Base-by-base conservation (phyloP, 2,113 vertebrate genomes). In the Labrus mixtus region DNA sequence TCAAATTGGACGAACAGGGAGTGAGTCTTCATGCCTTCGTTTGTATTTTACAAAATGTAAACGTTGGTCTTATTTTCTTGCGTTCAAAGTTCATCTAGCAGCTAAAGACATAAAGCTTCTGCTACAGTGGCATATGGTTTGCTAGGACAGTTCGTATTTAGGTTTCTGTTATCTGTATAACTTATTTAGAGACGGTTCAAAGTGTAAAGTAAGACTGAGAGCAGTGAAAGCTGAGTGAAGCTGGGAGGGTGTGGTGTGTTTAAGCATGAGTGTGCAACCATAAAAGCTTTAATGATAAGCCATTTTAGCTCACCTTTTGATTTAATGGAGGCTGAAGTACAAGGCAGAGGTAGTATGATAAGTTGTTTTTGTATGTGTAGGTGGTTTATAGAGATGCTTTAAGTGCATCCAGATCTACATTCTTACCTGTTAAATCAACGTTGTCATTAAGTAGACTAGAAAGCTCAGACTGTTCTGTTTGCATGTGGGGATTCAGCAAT, bases 1-100 rank as follows among this genome's bases (percentile, higher is more conserved):
- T 98, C 43, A 99, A 98, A 76, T 94, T 98, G 39, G 97, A 99
- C 0, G 97, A 98, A 79, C 97, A 99, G 78, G 97, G 96, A 95
- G 97, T 99, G 83, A 92, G 94, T 87, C n/a, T 66, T 13, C 0
- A 15, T 23, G 15, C 36, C 37, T 64, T 37, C 19, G 37, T 23
- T 36, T 53, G 53, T 29, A 12, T 80, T 41, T 10, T 11, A 41
- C 29, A 33, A 33, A 33, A 33, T 33, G n/a, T 6, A 33, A 33
- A 33, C 29, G 1, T 25, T 33, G 29, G 29, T 33, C 11, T 12
- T 10, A 12, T n/a, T n/a, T n/a, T n/a, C n/a, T n/a, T 16, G 4
- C 15, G 16, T 5, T 45, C 3, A 15, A 5, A 16, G 12, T 12
- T 10, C 16, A 15, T 15, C 43, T 1, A 33, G 29, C 29, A 33